Percentiles rank a stretch among this genome's conserved stretches.
These are phyloP conservation scores for Pogonognathellus flavescens DNA, from an alignment of 1,140 invertebrate genomes.

Conservation along the genomic window DNA sequence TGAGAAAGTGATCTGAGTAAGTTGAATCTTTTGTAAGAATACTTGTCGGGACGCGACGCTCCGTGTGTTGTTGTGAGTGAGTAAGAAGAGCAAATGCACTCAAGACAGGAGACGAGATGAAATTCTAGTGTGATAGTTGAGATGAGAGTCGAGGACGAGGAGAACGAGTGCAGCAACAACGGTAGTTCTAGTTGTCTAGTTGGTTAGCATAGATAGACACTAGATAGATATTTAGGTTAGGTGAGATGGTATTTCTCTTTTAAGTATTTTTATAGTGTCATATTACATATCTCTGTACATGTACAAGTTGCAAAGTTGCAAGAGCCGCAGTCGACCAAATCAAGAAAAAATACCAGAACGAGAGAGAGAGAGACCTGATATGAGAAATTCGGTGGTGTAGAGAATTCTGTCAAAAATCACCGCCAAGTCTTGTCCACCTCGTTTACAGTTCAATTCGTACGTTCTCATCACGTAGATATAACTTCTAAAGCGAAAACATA, in stretches of 20 bases:
- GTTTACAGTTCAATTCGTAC: background rate
- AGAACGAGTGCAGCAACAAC: background rate
- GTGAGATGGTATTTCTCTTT: conserved; percentile 4
- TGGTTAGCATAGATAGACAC: background rate
- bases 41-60: background rate
- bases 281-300: background rate
- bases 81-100: background rate
- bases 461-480: no score
- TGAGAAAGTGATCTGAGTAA: conserved; percentile 1
- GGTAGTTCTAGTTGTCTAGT: background rate
- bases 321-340: background rate
- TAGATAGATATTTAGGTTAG: background rate
- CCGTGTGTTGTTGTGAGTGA: background rate
- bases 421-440: background rate
- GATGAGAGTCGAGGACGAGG: background rate
- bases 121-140: background rate
- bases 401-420: background rate
- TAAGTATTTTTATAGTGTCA: conserved; percentile 2
- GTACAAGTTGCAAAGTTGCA: conserved; percentile 8
- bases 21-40: background rate
- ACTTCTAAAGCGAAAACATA: no score
- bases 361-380: background rate
- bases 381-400: background rate
- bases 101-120: conserved; percentile 5
- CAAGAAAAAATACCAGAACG: no score